A percentile compares a stretch with the other conserved stretches of the same genome.
These are phyloP conservation scores for Cyprinus carpio DNA, from an alignment of 2,113 vertebrate genomes.

Conservation along the genomic window DNA sequence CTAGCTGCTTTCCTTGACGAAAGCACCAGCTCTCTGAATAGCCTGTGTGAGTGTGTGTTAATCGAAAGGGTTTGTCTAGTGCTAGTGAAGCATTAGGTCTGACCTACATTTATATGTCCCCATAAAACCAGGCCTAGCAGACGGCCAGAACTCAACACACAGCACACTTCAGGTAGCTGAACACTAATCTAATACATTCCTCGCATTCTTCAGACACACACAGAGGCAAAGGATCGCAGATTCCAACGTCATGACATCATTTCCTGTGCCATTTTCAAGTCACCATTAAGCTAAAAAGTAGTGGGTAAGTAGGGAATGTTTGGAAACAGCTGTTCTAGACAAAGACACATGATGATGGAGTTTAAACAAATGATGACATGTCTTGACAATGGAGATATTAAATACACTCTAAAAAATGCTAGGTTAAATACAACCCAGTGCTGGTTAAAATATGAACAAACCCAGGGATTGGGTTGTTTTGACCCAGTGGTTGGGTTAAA, in stretches of 20 bases:
- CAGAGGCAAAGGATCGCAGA: slow-evolving; percentile 35
- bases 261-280: slow-evolving; percentile 5
- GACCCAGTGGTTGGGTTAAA: too few species aligned
- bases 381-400: not conserved
- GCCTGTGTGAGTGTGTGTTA: slow-evolving; percentile 33
- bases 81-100: slow-evolving; percentile 64
- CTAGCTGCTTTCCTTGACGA: not conserved
- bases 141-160: slow-evolving; percentile 23
- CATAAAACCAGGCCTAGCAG: slow-evolving; percentile 63
- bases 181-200: slow-evolving; percentile 37
- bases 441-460: too few species aligned
- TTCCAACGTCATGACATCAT: slow-evolving; percentile 62
- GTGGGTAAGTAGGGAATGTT: not conserved
- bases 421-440: too few species aligned
- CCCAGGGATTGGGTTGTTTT: too few species aligned
- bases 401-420: not conserved
- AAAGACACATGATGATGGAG: not conserved
- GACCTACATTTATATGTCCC: slow-evolving; percentile 71
- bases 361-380: not conserved
- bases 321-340: slow-evolving; percentile 7
- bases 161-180: slow-evolving; percentile 35
- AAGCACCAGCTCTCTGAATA: slow-evolving; percentile 7
- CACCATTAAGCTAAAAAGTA: not conserved
- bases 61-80: slow-evolving; percentile 45
- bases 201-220: slow-evolving; percentile 33